Conservation (phyloP, 2,113 vertebrate species). For the Heliornis fulica region DNA sequence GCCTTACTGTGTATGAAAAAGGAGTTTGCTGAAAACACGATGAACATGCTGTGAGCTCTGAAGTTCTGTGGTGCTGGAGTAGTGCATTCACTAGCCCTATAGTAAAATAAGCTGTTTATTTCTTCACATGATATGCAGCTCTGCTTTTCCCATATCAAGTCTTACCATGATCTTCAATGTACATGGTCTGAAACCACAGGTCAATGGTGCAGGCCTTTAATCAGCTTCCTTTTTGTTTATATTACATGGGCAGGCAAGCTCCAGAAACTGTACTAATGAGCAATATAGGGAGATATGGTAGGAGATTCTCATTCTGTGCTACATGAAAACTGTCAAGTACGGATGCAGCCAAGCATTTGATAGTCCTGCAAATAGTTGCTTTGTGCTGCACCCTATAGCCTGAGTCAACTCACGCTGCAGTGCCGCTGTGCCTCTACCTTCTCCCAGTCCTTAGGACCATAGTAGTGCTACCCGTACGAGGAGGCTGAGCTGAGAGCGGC, state of each 20-base stretch:
- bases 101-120: not conserved
- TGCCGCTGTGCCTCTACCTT: not conserved
- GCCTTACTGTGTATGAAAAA: not conserved
- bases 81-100: not conserved
- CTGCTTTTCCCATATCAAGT: not conserved
- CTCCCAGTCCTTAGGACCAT: no score
- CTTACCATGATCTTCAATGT: not conserved
- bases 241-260: not conserved
- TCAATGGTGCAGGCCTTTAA: not conserved
- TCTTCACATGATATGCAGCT: not conserved
- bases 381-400: not conserved
- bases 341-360: fast-evolving
- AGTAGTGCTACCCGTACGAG: not conserved
- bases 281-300: not conserved
- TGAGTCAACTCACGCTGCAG: not conserved
- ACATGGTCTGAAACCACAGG: not conserved
- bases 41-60: not conserved
- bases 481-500: not conserved
- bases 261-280: not conserved
- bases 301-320: not conserved
- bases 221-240: not conserved
- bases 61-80: not conserved
- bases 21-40: not conserved
- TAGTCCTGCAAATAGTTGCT: not conserved
- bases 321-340: not conserved